These are phyloP conservation scores for Antechinus flavipes DNA, from an alignment of 2,113 vertebrate genomes.

Conservation along the genomic window DNA sequence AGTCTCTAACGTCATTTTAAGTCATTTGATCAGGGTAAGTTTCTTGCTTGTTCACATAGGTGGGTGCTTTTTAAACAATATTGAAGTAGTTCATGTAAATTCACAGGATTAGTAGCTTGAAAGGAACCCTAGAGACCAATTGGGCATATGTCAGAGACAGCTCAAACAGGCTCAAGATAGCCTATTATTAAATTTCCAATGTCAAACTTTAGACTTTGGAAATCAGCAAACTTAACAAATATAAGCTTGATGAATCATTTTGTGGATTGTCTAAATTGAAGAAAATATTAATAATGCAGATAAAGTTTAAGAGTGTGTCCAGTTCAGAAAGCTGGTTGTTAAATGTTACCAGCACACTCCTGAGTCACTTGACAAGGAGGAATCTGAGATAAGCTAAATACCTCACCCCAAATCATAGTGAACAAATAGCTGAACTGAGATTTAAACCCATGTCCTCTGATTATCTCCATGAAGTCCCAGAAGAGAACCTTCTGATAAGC, in stretches of 20 bases:
- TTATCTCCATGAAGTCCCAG: not conserved
- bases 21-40: not conserved
- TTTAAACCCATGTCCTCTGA: conserved; percentile 32
- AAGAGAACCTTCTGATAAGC: not conserved
- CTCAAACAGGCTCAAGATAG: not conserved
- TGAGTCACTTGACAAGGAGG: not conserved
- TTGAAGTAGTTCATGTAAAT: not conserved
- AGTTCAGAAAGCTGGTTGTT: not conserved
- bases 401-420: conserved; percentile 57
- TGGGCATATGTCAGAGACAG: too few species aligned
- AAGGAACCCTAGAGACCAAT: not conserved
- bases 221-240: too few species aligned
- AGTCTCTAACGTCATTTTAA: too few species aligned
- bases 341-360: not conserved
- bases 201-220: too few species aligned
- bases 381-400: conserved; percentile 23
- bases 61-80: not conserved
- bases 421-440: conserved; percentile 47
- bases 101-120: not conserved
- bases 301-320: not conserved
- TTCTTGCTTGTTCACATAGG: not conserved
- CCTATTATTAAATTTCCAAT: not conserved
- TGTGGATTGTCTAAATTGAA: not conserved
- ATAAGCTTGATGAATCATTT: not conserved
- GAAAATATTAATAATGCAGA: not conserved